Conservation (phyloP, 2,797 vertebrate species). For the Furcifer pardalis region DNA sequence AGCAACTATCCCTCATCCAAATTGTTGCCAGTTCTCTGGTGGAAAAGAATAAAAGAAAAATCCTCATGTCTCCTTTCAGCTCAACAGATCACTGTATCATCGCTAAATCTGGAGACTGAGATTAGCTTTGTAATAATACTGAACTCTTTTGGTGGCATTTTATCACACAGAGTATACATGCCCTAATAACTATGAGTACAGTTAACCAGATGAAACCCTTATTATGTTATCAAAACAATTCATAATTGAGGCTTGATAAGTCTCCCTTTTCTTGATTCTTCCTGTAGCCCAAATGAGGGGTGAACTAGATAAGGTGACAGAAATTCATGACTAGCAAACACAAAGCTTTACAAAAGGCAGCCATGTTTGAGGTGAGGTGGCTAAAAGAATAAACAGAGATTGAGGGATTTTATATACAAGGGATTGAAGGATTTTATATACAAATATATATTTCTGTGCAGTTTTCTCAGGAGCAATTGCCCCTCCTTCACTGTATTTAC, state of each 20-base stretch:
- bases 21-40: neutral
- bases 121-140: neutral
- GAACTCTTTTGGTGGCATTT: neutral
- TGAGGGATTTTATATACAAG: too few relatives aligned
- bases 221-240: neutral
- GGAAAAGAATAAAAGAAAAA: neutral
- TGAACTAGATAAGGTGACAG: too few relatives aligned
- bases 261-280: too few relatives aligned
- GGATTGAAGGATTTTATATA: too few relatives aligned
- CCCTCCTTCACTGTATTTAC: too few relatives aligned
- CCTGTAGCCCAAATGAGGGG: too few relatives aligned
- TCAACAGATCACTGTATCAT: neutral
- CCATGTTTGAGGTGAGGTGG: too few relatives aligned
- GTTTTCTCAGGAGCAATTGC: too few relatives aligned
- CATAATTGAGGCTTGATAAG: neutral
- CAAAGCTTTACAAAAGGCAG: too few relatives aligned
- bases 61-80: neutral
- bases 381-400: too few relatives aligned
- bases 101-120: neutral
- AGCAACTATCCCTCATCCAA: neutral
- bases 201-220: neutral
- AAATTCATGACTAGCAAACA: too few relatives aligned
- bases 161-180: neutral
- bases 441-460: too few relatives aligned
- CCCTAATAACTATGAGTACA: neutral